A percentile compares a stretch with the other conserved stretches of the same genome.
Evolutionary conservation across 2,797 vertebrate genomes (phyloP).

Genomic region (Agapornis canus): DNA sequence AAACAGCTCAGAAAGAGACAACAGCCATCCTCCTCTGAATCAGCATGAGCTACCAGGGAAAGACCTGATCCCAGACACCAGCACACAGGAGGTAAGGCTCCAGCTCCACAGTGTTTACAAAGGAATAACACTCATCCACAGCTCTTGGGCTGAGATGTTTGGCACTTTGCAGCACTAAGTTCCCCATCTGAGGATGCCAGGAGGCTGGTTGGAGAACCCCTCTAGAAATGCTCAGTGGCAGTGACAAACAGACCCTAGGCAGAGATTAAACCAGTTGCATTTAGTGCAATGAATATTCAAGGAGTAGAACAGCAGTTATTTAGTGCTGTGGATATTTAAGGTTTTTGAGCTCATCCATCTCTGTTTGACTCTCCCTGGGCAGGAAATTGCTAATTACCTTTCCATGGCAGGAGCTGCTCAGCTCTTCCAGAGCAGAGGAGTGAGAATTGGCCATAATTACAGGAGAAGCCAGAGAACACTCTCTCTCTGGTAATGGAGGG

Average conservation of each 20-base stretch:
- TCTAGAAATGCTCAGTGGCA: accelerated
- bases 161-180: background rate
- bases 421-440: constrained; percentile 23
- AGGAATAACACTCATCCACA: background rate
- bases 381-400: constrained; percentile 55
- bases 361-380: background rate
- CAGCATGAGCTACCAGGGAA: background rate
- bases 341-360: background rate
- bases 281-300: background rate
- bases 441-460: background rate
- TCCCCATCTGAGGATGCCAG: background rate
- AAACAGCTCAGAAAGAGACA: background rate
- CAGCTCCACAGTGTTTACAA: background rate
- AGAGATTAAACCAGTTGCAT: background rate
- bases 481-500: background rate
- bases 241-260: background rate
- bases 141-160: background rate
- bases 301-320: background rate
- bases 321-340: background rate
- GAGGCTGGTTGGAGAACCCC: background rate
- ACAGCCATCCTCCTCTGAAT: background rate
- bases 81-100: background rate
- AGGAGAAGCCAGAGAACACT: background rate
- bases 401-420: background rate
- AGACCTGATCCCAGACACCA: accelerated